Evolutionary conservation across 1,140 invertebrate species (phyloP).

Genomic region (Drosophila jambulina): DNA sequence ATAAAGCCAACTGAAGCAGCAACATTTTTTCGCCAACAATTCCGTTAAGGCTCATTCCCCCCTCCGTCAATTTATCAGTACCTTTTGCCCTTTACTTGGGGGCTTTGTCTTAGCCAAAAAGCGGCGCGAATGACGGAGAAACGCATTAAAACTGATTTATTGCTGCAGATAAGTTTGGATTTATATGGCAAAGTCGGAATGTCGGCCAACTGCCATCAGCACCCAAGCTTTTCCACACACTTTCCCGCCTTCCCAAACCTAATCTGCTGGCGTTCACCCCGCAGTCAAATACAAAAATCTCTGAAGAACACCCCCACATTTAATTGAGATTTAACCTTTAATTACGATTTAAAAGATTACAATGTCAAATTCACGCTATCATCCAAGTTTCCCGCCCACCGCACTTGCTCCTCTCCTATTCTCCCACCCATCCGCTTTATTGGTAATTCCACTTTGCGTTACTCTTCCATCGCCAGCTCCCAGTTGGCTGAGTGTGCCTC

Average conservation of each 20-base stretch:
- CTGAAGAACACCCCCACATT: constrained; percentile 41
- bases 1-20: constrained; percentile 37
- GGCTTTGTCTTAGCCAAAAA: constrained; percentile 44
- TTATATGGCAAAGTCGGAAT: constrained; percentile 62
- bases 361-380: constrained; percentile 60
- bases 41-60: constrained; percentile 27
- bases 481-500: constrained; percentile 30
- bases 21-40: constrained; percentile 31
- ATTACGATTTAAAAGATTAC: constrained; percentile 81
- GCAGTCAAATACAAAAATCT: constrained; percentile 24
- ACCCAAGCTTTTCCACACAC: not conserved
- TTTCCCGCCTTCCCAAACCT: constrained; percentile 4
- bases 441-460: constrained; percentile 24
- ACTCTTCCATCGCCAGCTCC: constrained; percentile 32
- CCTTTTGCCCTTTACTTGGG: not conserved
- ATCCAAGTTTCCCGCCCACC: constrained; percentile 9
- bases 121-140: constrained; percentile 48
- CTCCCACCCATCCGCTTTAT: constrained; percentile 9
- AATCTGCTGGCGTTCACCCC: constrained; percentile 35
- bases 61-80: not conserved
- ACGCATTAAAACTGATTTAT: constrained; percentile 82
- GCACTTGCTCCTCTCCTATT: not conserved
- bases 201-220: constrained; percentile 8
- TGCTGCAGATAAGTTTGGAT: constrained; percentile 76
- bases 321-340: constrained; percentile 81